These are phyloP conservation scores for Cryptomyrus ogoouensis DNA, from an alignment of 2,113 vertebrate genomes.

Conservation along the genomic window DNA sequence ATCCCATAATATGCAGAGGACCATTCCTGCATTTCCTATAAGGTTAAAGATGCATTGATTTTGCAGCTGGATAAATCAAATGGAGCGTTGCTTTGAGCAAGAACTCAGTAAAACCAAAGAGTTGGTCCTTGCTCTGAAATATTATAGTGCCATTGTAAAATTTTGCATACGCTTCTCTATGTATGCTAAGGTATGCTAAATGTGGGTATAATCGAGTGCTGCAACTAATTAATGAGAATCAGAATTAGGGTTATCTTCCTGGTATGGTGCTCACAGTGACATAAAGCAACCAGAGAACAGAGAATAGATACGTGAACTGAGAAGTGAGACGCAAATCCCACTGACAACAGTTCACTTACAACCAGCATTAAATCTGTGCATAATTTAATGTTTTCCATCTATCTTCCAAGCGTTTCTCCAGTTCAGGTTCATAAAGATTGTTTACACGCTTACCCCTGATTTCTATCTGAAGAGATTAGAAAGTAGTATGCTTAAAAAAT, in stretches of 20 bases:
- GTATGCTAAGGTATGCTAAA: background rate
- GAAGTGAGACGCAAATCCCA: background rate
- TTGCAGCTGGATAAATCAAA: background rate
- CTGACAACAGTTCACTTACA: background rate
- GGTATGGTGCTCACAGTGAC: background rate
- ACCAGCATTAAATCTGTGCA: background rate
- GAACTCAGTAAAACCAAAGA: background rate
- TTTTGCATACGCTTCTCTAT: background rate
- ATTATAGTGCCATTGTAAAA: background rate
- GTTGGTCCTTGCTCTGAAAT: background rate
- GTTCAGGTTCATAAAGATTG: background rate
- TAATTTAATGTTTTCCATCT: background rate
- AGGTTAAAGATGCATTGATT: conserved; percentile 1
- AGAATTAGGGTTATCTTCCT: background rate
- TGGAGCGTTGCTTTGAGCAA: background rate
- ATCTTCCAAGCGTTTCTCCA: background rate
- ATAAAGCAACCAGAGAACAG: background rate
- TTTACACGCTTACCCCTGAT: background rate
- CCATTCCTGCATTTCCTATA: conserved; percentile 14
- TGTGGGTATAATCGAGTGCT: background rate
- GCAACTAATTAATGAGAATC: background rate
- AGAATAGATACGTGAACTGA: background rate
- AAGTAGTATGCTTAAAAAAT: background rate
- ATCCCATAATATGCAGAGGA: conserved; percentile 8
- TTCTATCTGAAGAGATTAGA: background rate